Conservation (phyloP, 2,888 invertebrate species). For the Neocrepidodera transversa region DNA sequence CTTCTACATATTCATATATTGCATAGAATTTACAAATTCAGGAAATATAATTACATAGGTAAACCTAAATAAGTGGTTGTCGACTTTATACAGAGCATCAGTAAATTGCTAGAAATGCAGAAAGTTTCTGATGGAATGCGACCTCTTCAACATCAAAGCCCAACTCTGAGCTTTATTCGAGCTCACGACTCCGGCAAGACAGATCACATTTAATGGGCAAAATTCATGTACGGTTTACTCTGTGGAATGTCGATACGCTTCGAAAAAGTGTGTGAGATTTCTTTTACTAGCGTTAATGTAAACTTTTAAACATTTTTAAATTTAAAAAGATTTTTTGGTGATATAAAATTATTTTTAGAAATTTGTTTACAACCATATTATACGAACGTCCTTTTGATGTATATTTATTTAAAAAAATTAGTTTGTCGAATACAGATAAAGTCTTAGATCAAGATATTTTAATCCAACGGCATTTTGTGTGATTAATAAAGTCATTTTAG, state of each 20-base stretch:
- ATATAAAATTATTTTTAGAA: no score
- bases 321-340: no score
- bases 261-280: neutral
- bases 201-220: slow-evolving; percentile 1
- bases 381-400: no score
- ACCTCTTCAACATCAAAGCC: slow-evolving; percentile 15
- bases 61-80: slow-evolving; percentile 25
- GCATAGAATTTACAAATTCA: neutral
- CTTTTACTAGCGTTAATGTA: neutral
- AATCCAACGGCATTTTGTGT: no score
- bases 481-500: no score
- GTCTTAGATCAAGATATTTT: no score
- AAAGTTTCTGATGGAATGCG: slow-evolving; percentile 7
- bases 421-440: no score
- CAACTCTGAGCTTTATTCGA: neutral
- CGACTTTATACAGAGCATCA: slow-evolving; percentile 20
- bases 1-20: no score
- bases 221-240: neutral
- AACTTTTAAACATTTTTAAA: no score
- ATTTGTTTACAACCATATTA: no score
- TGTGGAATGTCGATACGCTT: neutral
- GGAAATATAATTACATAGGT: slow-evolving; percentile 11
- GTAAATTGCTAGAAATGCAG: slow-evolving; percentile 16
- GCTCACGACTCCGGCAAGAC: neutral
- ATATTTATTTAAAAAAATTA: no score